A percentile compares a stretch with the other conserved stretches of the same genome.
These are phyloP conservation scores for Meteorus colon DNA, from an alignment of 2,888 invertebrate genomes.

Conservation along the genomic window DNA sequence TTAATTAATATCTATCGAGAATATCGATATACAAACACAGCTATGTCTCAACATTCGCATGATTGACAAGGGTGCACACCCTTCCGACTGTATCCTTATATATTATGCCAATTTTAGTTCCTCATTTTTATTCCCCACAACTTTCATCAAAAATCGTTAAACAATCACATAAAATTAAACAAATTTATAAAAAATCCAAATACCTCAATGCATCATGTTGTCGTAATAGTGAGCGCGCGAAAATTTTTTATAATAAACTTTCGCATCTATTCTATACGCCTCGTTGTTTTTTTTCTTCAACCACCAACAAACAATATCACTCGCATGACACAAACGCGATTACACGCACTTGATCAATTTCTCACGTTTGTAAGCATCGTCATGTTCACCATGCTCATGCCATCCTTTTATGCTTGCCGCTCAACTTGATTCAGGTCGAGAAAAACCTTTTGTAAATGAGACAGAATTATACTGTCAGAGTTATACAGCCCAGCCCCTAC, in stretches of 20 bases:
- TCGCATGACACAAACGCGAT: slow-evolving; percentile 56
- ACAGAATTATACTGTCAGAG: slow-evolving; percentile 13
- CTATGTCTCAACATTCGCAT: background rate
- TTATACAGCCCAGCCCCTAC: slow-evolving; percentile 18
- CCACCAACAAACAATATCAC: slow-evolving; percentile 47
- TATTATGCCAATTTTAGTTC: background rate
- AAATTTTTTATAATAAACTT: too few species aligned
- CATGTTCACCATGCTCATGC: background rate
- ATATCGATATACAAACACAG: background rate
- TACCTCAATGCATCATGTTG: background rate
- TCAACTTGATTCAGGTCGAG: too few species aligned
- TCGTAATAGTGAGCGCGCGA: too few species aligned
- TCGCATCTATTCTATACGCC: slow-evolving; percentile 29
- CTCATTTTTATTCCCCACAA: background rate
- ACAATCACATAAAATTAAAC: background rate
- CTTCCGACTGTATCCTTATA: too few species aligned
- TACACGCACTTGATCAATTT: slow-evolving; percentile 51
- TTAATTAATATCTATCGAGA: background rate
- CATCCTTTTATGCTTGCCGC: background rate
- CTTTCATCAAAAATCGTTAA: background rate
- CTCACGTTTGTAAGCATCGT: slow-evolving; percentile 29
- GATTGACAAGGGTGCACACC: background rate
- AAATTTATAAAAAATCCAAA: background rate
- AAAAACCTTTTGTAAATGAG: background rate
- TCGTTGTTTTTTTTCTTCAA: background rate